Evolutionary conservation across 2,113 vertebrate species (phyloP), one percentile per base, ranked within the genome.

Genomic region (Bolborhynchus lineola): DNA sequence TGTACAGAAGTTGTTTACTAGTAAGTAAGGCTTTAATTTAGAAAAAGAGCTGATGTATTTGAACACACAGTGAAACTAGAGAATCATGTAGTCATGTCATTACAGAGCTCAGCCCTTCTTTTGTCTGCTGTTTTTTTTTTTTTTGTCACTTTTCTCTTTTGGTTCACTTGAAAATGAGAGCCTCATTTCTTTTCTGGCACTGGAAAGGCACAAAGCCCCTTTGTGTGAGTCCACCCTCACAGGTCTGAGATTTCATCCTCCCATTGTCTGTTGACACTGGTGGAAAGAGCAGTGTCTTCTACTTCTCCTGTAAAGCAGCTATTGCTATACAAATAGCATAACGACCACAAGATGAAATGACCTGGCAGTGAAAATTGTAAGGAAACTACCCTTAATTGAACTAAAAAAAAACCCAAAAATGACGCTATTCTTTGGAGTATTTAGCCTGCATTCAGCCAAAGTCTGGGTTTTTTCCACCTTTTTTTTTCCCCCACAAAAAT

Each of bases 191-290:
- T 10, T 89, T 63, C 57, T 88, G 63, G 62, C 29, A 52, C 39
- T 85, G 70, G 33, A 50, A 82, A 71, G 16, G 31, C 41, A 84
- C 59, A 53, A 78, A 91, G 76, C 23, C 15, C 21, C 46, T 74
- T 63, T 0, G 0, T 33, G 52, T 68, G 29, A 64, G 35, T 64
- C 26, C 0, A 0, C 63, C 24, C 47, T 72, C n/a, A 18, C 4
- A 21, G 57, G 57, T 60, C 57, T 76, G 59, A 68, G 57, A 10
- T 57, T 7, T 39, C 35, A 9, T 86, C 41, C 23, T 92, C 39
- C 35, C 28, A 17, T 75, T 53, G 39, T 57, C 75, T 57, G 3
- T 63, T 39, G 57, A 33, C 16, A 9, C 42, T 39, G 70, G 44
- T 0, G 1, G 75, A 76, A 44, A 59, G 21, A 90, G 28, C 35